Evolutionary conservation across 2,113 vertebrate genomes (phyloP).

Genomic region (Sula dactylatra): DNA sequence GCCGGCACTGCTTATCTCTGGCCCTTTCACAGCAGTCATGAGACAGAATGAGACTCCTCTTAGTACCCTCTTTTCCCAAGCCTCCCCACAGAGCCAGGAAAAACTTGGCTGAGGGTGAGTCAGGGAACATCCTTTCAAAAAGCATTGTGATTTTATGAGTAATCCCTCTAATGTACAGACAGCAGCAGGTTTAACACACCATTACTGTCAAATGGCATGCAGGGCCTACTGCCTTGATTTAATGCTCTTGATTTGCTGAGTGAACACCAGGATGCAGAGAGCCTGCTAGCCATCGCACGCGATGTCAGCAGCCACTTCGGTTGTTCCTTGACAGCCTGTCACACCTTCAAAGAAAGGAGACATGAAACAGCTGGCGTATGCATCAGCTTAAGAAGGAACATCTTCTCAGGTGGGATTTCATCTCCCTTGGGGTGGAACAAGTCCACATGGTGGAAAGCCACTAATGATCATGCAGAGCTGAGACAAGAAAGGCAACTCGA

Average conservation of each 20-base stretch:
- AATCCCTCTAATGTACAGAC: background rate
- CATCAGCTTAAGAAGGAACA: background rate
- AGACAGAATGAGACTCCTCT: background rate
- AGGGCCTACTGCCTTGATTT: background rate
- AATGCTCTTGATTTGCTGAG: background rate
- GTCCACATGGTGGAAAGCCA: background rate
- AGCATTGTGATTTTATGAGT: background rate
- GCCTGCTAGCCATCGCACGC: background rate
- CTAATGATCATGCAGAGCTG: background rate
- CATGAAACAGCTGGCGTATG: background rate
- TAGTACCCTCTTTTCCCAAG: background rate
- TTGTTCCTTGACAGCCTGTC: background rate
- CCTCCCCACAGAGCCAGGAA: background rate
- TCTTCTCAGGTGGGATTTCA: constrained; percentile 5
- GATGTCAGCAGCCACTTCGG: background rate
- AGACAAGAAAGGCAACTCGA: background rate
- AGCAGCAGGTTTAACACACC: background rate
- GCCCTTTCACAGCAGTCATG: background rate
- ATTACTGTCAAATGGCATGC: background rate
- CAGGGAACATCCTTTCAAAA: background rate
- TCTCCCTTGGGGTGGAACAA: background rate
- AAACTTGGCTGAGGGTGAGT: background rate
- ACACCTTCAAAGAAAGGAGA: background rate
- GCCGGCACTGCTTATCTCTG: background rate
- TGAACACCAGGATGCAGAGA: background rate